These are phyloP conservation scores for Bhutanitis thaidina DNA, from an alignment of 2,888 invertebrate species.

Conservation along the genomic window DNA sequence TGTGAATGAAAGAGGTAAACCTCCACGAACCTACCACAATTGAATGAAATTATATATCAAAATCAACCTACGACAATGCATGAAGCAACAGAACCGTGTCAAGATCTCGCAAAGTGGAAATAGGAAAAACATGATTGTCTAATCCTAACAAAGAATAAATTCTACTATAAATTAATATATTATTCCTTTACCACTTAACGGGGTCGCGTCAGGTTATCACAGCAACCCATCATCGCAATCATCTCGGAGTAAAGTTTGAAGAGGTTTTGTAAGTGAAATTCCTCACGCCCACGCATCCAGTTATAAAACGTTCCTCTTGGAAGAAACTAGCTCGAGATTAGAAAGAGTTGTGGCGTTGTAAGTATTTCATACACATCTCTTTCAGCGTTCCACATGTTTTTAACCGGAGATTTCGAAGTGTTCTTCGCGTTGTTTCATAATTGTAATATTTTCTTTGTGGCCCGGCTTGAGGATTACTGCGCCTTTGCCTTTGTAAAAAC, in stretches of 20 bases:
- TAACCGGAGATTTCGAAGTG: conserved; percentile 4
- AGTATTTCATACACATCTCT: conserved; percentile 13
- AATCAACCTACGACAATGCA: too few relatives aligned
- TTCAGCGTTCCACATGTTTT: conserved; percentile 3
- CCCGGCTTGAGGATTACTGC: not conserved
- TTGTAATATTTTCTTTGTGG: conserved; percentile 17
- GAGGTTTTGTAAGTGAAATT: conserved; percentile 4
- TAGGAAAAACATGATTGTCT: too few relatives aligned
- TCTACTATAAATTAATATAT: too few relatives aligned
- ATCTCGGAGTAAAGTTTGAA: not conserved
- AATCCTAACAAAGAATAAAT: too few relatives aligned
- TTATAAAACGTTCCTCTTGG: not conserved
- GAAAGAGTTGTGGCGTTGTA: not conserved
- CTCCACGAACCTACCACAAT: too few relatives aligned
- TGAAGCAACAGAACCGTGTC: too few relatives aligned
- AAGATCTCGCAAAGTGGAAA: too few relatives aligned
- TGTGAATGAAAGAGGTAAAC: too few relatives aligned
- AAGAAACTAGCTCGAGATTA: conserved; percentile 2
- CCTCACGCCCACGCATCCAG: conserved; percentile 4
- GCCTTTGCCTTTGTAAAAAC: conserved; percentile 2
- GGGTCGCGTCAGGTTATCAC: not conserved
- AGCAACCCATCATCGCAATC: not conserved
- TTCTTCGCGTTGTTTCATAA: conserved; percentile 5
- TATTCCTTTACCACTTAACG: too few relatives aligned
- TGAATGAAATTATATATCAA: too few relatives aligned